A percentile compares a stretch with the other conserved stretches of the same genome.
Evolutionary conservation across 2,113 vertebrate species (phyloP).

Genomic region (Vulpes lagopus): DNA sequence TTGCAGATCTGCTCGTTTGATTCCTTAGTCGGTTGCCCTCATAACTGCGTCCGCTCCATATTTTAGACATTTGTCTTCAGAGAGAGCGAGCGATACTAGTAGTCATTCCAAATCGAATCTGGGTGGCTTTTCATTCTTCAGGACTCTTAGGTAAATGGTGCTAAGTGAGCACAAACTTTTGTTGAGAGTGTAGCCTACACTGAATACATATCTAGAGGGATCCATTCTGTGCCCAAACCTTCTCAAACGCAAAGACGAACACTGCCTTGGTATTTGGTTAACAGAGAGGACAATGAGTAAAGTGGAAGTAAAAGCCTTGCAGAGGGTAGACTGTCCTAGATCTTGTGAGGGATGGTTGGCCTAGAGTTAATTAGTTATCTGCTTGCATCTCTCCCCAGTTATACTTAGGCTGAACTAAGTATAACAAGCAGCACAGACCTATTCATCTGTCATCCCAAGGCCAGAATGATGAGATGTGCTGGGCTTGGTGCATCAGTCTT

Average conservation of each 20-base stretch:
- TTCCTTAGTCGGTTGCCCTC: background rate
- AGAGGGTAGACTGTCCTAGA: background rate
- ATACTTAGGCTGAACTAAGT: background rate
- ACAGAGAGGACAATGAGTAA: background rate
- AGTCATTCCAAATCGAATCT: conserved; percentile 13
- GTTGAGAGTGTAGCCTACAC: background rate
- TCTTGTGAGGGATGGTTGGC: background rate
- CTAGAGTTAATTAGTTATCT: conserved; percentile 54
- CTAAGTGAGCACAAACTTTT: conserved; percentile 4
- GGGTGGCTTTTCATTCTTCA: conserved; percentile 11
- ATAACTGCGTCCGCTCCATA: background rate
- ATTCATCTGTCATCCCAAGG: conserved; percentile 56
- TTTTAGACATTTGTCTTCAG: background rate
- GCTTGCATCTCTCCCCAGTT: background rate
- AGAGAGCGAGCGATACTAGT: background rate
- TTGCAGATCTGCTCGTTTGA: conserved; percentile 21
- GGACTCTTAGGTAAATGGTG: background rate
- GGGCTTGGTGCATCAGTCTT: background rate
- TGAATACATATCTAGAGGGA: conserved; percentile 18
- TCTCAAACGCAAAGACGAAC: conserved; percentile 7
- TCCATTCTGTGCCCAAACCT: background rate
- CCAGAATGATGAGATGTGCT: background rate
- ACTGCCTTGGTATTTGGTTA: background rate
- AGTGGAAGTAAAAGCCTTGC: conserved; percentile 29
- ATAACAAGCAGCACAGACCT: conserved; percentile 2